A percentile compares a stretch with the other conserved stretches of the same genome.
These are phyloP conservation scores for Hemicordylus capensis DNA, from an alignment of 2,113 vertebrate species.

Conservation along the genomic window DNA sequence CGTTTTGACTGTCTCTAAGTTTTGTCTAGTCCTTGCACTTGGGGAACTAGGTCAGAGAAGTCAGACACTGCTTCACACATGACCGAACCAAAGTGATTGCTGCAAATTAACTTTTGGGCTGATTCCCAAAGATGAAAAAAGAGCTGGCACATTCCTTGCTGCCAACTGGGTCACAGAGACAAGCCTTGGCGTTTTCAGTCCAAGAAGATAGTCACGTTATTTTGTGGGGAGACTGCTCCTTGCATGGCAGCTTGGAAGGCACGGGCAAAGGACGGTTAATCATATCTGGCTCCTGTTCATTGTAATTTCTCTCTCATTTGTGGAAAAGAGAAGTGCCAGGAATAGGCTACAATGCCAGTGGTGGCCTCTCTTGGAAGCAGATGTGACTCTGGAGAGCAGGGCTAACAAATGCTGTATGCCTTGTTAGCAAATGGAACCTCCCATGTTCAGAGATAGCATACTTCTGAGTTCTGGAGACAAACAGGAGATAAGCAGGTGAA, in stretches of 20 bases:
- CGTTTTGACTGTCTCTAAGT: constrained; percentile 23
- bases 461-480: not conserved
- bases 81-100: constrained; percentile 21
- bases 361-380: not conserved
- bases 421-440: not conserved
- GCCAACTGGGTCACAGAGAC: constrained; percentile 36
- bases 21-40: constrained; percentile 11
- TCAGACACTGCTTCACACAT: constrained; percentile 34
- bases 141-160: not conserved
- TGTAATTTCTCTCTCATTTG: not conserved
- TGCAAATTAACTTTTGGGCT: constrained; percentile 48
- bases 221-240: not conserved
- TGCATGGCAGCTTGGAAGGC: not conserved
- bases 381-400: too few species aligned
- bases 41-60: constrained; percentile 20
- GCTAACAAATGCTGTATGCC: not conserved
- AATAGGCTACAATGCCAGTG: not conserved
- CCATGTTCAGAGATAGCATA: not conserved
- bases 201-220: not conserved
- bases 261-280: not conserved
- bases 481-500: not conserved
- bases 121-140: constrained; percentile 30
- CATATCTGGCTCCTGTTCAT: not conserved
- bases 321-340: not conserved
- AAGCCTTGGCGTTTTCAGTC: constrained; percentile 37